A percentile compares a stretch with the other conserved stretches of the same genome.
Evolutionary conservation across 2,113 vertebrate species (phyloP).

Genomic region (Andinoacara biseriatus): DNA sequence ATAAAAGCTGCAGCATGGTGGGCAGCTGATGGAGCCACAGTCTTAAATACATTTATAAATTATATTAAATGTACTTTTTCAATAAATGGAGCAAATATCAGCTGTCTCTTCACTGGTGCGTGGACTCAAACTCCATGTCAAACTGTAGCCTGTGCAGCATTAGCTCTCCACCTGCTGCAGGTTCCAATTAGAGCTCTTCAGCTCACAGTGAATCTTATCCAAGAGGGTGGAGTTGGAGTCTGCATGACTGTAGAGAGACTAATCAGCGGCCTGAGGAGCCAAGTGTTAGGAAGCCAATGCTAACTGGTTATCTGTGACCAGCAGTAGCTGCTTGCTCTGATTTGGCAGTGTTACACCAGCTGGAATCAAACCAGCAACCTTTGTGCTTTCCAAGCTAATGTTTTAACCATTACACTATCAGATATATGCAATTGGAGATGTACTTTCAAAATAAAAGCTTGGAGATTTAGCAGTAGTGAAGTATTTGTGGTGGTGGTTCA

Average conservation of each 20-base stretch:
- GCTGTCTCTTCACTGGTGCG: fast-evolving
- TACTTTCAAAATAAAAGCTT: background rate
- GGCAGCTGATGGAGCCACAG: fast-evolving
- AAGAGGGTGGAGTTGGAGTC: too few relatives aligned
- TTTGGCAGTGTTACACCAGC: fast-evolving
- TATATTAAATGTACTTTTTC: background rate
- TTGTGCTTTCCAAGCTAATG: background rate
- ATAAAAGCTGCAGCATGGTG: background rate
- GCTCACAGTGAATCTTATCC: background rate
- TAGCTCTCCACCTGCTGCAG: background rate
- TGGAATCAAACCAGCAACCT: fast-evolving
- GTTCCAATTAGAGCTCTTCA: fast-evolving
- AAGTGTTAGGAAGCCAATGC: too few relatives aligned
- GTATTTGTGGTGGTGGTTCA: background rate
- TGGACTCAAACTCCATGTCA: fast-evolving
- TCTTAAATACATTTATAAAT: background rate
- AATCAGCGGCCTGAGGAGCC: too few relatives aligned
- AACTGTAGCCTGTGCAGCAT: background rate
- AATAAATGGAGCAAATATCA: background rate
- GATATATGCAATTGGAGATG: too few relatives aligned
- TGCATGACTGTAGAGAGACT: too few relatives aligned
- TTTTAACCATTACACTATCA: too few relatives aligned
- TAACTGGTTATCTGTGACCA: too few relatives aligned
- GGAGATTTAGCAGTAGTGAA: too few relatives aligned
- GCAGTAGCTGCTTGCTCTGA: background rate